Conservation (phyloP, 2,888 invertebrate genomes). For the Chesias legatella region DNA sequence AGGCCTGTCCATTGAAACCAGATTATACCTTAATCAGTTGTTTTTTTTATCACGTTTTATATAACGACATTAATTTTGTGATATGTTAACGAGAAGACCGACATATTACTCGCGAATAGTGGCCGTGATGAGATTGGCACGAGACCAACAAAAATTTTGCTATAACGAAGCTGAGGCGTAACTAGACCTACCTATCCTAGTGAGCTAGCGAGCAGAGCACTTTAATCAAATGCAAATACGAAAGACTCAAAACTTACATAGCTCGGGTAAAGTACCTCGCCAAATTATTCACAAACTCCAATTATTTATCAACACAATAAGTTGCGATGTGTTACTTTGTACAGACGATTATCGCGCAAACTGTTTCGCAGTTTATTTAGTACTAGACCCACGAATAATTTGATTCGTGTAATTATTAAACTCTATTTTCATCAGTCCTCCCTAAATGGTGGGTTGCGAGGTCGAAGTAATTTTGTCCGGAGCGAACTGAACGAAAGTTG, state of each 20-base stretch:
- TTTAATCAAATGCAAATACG: conserved; percentile 22
- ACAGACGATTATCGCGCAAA: not conserved
- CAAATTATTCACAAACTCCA: conserved; percentile 1
- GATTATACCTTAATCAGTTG: too few relatives aligned
- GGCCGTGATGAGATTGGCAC: conserved; percentile 29
- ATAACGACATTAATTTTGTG: conserved; percentile 9
- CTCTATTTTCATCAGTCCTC: conserved; percentile 68
- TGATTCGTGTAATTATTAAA: conserved; percentile 56
- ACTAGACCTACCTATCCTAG: conserved; percentile 11
- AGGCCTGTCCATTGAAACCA: too few relatives aligned
- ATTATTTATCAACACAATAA: too few relatives aligned
- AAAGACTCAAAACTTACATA: conserved; percentile 17
- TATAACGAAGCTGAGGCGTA: conserved; percentile 22
- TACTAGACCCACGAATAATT: conserved; percentile 42
- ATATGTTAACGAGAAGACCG: conserved; percentile 14
- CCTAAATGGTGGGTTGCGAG: conserved; percentile 65
- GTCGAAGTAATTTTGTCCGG: conserved; percentile 67
- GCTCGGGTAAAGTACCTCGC: conserved; percentile 5
- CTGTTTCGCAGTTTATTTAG: conserved; percentile 25
- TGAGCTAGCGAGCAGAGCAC: conserved; percentile 3
- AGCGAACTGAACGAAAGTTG: conserved; percentile 67
- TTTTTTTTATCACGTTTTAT: too few relatives aligned
- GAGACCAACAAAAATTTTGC: conserved; percentile 29
- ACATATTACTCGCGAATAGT: conserved; percentile 11
- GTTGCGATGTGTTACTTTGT: too few relatives aligned